Evolutionary conservation across 2,888 invertebrate genomes (phyloP).

Genomic region (Bombyx huttoni): DNA sequence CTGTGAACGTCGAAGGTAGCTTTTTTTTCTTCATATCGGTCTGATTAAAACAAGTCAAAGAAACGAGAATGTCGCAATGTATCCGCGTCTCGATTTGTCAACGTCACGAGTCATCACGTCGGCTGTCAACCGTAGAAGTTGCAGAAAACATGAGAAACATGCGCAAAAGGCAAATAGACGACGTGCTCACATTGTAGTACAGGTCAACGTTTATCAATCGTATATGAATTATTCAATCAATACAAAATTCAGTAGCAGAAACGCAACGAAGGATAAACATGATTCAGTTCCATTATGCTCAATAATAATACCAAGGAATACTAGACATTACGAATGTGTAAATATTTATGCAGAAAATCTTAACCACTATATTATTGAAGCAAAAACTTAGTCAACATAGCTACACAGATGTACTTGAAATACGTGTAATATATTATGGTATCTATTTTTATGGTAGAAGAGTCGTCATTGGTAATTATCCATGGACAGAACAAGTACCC

Average conservation of each 20-base stretch:
- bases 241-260: neutral
- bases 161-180: slow-evolving; percentile 12
- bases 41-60: slow-evolving; percentile 10
- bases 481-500: slow-evolving; percentile 6
- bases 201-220: neutral
- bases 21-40: neutral
- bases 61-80: slow-evolving; percentile 34
- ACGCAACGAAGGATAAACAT: neutral
- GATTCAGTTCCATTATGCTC: neutral
- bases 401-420: no score
- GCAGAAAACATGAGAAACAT: slow-evolving; percentile 12
- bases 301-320: neutral
- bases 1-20: neutral
- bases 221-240: neutral
- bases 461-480: no score
- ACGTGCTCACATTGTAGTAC: neutral
- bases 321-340: no score
- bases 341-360: no score
- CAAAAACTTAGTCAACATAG: no score
- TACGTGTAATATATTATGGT: no score
- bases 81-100: slow-evolving; percentile 53
- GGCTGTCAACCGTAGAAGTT: slow-evolving; percentile 37
- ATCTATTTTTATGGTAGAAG: no score
- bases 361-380: no score
- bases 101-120: slow-evolving; percentile 44